phyloP scores from a whole-genome alignment of 2,888 invertebrate genomes.

The Archips crataeganus region DNA sequence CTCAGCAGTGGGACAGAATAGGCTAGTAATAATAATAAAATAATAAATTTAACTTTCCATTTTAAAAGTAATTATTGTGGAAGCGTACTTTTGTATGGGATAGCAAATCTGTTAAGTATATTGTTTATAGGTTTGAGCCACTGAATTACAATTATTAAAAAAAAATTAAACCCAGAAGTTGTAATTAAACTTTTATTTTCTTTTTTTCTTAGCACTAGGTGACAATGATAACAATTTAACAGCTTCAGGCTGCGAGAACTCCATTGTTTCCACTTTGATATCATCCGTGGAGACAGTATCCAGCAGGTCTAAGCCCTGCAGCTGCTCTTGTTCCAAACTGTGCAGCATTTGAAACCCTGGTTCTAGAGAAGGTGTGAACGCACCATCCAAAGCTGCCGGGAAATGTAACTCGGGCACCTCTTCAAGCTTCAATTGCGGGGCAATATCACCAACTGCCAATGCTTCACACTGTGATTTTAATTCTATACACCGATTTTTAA shows the following conservation, averaged over 20 bases:
- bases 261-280: constrained; percentile 77
- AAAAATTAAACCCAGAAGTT: neutral
- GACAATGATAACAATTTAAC: constrained; percentile 69
- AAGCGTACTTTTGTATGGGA: too few species aligned
- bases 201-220: constrained; percentile 77
- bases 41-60: too few species aligned
- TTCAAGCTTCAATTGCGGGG: constrained; percentile 75
- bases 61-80: too few species aligned
- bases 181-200: constrained; percentile 62
- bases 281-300: constrained; percentile 74
- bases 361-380: constrained; percentile 86
- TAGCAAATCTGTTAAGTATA: too few species aligned
- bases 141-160: neutral
- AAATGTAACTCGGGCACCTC: constrained; percentile 85
- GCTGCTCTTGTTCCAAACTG: constrained; percentile 86
- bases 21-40: too few species aligned
- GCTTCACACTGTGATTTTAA: constrained; percentile 67
- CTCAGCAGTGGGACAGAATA: too few species aligned
- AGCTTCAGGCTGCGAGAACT: constrained; percentile 72
- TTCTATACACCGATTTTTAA: constrained; percentile 68
- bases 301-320: constrained; percentile 75
- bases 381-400: constrained; percentile 79
- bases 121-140: too few species aligned
- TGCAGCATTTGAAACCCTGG: constrained; percentile 89
- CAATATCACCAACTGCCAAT: constrained; percentile 67